A percentile compares a stretch with the other conserved stretches of the same genome.
Evolutionary conservation across 2,797 vertebrate species (phyloP).

Genomic region (Anguilla anguilla): DNA sequence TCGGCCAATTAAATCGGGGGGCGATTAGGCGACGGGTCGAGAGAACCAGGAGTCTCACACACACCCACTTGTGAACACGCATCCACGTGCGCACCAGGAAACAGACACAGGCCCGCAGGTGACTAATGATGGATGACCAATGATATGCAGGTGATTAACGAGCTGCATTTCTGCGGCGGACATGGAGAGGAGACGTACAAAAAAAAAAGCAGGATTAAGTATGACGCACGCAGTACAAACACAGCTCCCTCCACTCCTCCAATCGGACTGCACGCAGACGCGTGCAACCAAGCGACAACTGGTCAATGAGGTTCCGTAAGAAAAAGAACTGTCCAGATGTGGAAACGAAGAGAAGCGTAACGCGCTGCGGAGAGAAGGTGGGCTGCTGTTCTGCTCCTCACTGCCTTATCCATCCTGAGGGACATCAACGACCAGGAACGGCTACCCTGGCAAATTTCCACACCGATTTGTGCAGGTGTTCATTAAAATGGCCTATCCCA

Average conservation of each 20-base stretch:
- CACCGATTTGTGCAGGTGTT: background rate
- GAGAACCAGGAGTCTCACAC: no score
- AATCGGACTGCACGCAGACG: background rate
- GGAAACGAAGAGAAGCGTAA: background rate
- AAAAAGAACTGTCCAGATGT: background rate
- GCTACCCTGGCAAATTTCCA: background rate
- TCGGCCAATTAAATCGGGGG: no score
- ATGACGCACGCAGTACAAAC: background rate
- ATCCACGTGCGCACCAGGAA: background rate
- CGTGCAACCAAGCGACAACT: background rate
- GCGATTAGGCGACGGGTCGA: no score
- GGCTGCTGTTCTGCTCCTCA: background rate
- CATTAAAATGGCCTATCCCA: background rate
- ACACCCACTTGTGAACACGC: background rate
- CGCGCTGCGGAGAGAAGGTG: background rate
- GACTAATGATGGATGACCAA: conserved; percentile 23
- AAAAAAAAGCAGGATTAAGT: background rate
- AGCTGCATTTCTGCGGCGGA: background rate
- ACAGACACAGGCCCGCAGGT: background rate
- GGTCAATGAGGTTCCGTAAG: background rate
- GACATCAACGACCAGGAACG: background rate
- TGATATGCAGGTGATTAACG: conserved; percentile 4
- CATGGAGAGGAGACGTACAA: background rate
- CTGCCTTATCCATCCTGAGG: background rate
- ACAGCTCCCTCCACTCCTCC: background rate